A percentile compares a stretch with the other conserved stretches of the same genome.
phyloP scores from a whole-genome alignment of 2,113 vertebrate species.

The Ptyas mucosa region DNA sequence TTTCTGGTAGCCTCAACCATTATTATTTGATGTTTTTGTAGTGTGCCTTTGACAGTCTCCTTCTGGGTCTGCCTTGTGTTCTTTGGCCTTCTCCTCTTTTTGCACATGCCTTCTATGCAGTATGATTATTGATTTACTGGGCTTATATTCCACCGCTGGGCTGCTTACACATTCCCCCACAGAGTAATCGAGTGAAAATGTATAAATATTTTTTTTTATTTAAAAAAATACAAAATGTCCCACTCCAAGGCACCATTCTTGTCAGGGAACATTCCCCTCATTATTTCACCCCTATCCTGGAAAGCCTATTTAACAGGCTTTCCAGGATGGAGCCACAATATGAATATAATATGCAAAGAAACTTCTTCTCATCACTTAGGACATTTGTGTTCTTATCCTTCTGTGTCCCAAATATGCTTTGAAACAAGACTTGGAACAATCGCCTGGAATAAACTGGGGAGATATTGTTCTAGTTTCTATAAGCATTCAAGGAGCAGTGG shows the following conservation, averaged over 20 bases:
- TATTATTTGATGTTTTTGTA: neutral
- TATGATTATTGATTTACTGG: neutral
- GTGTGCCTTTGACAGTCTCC: neutral
- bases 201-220: neutral
- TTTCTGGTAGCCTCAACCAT: neutral
- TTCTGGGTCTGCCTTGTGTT: neutral
- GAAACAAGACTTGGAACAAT: neutral
- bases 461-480: neutral
- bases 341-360: neutral
- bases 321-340: neutral
- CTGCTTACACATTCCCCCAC: neutral
- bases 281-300: neutral
- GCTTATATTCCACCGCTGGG: neutral
- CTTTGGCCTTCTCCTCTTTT: neutral
- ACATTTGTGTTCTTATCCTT: neutral
- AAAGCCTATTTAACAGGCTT: neutral
- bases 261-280: neutral
- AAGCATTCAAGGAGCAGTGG: neutral
- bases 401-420: neutral
- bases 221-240: neutral
- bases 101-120: neutral
- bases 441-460: neutral
- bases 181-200: neutral
- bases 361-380: neutral
- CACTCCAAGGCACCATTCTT: neutral